Conservation (phyloP, 53 echinoderm and acorn worm genomes). For the Echinarachnius parma region DNA sequence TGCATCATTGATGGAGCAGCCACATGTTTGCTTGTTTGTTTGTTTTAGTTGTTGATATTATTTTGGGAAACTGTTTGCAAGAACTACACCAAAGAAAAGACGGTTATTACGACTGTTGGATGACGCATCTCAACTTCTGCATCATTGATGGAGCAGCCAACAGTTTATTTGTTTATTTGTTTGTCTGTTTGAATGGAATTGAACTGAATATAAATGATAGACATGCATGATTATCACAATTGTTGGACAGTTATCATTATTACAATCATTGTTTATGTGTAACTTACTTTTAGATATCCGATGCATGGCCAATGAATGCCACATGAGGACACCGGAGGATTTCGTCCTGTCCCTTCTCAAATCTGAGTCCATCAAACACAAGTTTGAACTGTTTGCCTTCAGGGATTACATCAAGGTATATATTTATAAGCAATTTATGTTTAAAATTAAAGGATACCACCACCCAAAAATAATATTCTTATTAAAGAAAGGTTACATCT, state of each 20-base stretch:
- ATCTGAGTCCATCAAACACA: constrained; percentile 49
- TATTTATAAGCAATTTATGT: too few relatives aligned
- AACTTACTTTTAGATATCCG: constrained; percentile 55
- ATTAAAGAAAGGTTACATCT: too few relatives aligned
- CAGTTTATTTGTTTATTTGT: constrained; percentile 72
- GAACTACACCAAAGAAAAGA: too few relatives aligned
- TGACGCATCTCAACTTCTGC: constrained; percentile 63
- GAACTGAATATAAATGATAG: too few relatives aligned
- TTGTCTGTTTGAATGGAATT: too few relatives aligned
- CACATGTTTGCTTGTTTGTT: constrained; percentile 78
- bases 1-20: constrained; percentile 80
- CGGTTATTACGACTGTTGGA: constrained; percentile 86
- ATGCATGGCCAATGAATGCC: constrained; percentile 94
- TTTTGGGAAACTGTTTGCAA: too few relatives aligned
- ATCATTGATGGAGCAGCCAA: constrained; percentile 78
- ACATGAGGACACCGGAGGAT: constrained; percentile 86
- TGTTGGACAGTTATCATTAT: too few relatives aligned
- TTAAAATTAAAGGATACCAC: too few relatives aligned
- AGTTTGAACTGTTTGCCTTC: constrained; percentile 82
- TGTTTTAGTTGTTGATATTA: too few relatives aligned
- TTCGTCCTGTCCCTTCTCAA: constrained; percentile 82
- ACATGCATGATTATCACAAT: too few relatives aligned
- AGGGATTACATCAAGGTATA: constrained; percentile 92
- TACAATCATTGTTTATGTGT: too few relatives aligned
- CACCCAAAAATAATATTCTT: too few relatives aligned